Percentiles rank a stretch among this genome's conserved stretches.
phyloP scores from a whole-genome alignment of 2,888 invertebrate genomes.

The Apodemia mormo region DNA sequence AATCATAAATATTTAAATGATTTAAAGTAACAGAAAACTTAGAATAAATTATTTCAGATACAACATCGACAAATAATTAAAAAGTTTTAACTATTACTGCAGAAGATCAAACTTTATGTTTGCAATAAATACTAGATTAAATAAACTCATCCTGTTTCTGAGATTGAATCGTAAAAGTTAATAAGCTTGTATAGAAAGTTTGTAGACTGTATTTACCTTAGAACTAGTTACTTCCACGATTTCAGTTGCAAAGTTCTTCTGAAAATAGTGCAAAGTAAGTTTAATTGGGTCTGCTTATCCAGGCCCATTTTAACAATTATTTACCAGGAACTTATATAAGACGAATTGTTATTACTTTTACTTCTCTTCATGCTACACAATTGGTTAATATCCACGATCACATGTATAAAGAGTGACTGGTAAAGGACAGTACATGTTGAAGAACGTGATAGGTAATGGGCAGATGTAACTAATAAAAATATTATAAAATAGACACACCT shows the following conservation, averaged over 20 bases:
- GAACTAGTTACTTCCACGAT: not conserved
- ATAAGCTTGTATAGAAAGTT: conserved; percentile 5
- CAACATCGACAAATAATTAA: conserved; percentile 8
- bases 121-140: conserved; percentile 16
- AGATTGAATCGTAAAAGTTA: conserved; percentile 17
- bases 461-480: too few relatives aligned
- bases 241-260: not conserved
- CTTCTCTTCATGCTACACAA: too few relatives aligned
- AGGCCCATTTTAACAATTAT: not conserved
- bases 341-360: too few relatives aligned
- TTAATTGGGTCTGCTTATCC: not conserved
- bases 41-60: not conserved
- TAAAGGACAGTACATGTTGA: too few relatives aligned
- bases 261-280: not conserved
- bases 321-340: not conserved
- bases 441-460: too few relatives aligned
- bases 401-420: too few relatives aligned
- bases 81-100: conserved; percentile 10
- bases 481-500: too few relatives aligned
- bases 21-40: not conserved
- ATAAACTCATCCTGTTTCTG: conserved; percentile 1
- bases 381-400: too few relatives aligned
- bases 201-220: conserved; percentile 5
- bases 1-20: not conserved
- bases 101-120: conserved; percentile 11